Evolutionary conservation across 2,888 invertebrate species (phyloP).

Genomic region (Phasia obesa): DNA sequence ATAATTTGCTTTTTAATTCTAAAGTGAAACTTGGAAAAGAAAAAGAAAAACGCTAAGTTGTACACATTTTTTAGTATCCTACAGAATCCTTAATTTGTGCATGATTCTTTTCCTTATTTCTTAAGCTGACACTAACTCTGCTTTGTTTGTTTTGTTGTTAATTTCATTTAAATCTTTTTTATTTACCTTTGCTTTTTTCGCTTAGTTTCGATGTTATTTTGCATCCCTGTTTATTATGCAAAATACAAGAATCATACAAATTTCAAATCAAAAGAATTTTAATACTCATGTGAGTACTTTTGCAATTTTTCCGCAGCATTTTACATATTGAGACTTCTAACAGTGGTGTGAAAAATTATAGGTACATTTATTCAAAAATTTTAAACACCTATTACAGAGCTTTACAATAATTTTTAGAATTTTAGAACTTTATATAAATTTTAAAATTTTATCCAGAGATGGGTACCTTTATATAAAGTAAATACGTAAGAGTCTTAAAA

Average conservation of each 20-base stretch:
- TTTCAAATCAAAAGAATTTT: too few relatives aligned
- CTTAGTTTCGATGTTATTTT: conserved; percentile 6
- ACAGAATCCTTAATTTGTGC: conserved; percentile 24
- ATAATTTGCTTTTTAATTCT: too few relatives aligned
- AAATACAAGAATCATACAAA: conserved; percentile 21
- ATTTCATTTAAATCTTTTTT: conserved; percentile 53
- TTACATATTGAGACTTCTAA: not conserved
- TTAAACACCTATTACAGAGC: too few relatives aligned
- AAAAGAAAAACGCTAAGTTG: not conserved
- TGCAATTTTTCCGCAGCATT: not conserved
- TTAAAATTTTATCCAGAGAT: too few relatives aligned
- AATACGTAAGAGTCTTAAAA: too few relatives aligned
- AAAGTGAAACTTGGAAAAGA: too few relatives aligned
- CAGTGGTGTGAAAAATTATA: not conserved
- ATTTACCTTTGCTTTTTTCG: not conserved
- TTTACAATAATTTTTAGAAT: too few relatives aligned
- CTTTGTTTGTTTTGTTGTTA: conserved; percentile 17
- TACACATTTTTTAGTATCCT: conserved; percentile 4
- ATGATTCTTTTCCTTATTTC: conserved; percentile 1
- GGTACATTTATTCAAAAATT: too few relatives aligned
- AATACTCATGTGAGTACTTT: conserved; percentile 43
- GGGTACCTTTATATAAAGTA: too few relatives aligned
- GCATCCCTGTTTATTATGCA: conserved; percentile 44
- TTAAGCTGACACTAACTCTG: conserved; percentile 4
- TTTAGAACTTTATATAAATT: too few relatives aligned